Evolutionary conservation across 2,113 vertebrate genomes (phyloP).

Genomic region (Corynorhinus townsendii): DNA sequence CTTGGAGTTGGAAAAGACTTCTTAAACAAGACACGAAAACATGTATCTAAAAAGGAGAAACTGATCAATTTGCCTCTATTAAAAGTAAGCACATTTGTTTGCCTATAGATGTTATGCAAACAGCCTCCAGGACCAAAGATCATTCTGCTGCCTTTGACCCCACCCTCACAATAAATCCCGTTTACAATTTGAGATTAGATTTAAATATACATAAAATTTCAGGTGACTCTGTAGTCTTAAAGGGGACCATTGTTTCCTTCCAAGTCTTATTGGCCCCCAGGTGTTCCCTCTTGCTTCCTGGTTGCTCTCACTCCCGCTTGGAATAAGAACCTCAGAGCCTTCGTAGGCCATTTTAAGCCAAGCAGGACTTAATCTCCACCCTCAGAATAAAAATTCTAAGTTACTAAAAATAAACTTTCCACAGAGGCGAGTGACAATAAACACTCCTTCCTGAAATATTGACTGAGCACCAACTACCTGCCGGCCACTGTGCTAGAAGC

Average conservation of each 20-base stretch:
- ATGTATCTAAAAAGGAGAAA: neutral
- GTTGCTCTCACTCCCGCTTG: neutral
- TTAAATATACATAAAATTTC: neutral
- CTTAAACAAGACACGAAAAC: neutral
- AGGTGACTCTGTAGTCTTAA: neutral
- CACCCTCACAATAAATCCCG: neutral
- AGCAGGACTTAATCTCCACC: neutral
- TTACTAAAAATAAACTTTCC: neutral
- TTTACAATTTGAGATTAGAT: neutral
- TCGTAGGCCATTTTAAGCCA: neutral
- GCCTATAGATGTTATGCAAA: neutral
- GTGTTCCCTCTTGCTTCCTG: neutral
- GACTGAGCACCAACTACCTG: neutral
- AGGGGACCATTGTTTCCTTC: neutral
- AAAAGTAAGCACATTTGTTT: neutral
- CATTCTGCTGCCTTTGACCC: neutral
- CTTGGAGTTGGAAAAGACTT: neutral
- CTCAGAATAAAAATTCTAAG: neutral
- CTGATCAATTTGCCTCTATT: neutral
- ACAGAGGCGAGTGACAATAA: neutral
- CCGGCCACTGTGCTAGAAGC: neutral
- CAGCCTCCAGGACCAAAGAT: neutral
- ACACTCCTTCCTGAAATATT: neutral
- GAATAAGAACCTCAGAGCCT: neutral
- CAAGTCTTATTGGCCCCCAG: neutral